phyloP scores from a whole-genome alignment of 2,113 vertebrate species.

The Bothrops jararaca region DNA sequence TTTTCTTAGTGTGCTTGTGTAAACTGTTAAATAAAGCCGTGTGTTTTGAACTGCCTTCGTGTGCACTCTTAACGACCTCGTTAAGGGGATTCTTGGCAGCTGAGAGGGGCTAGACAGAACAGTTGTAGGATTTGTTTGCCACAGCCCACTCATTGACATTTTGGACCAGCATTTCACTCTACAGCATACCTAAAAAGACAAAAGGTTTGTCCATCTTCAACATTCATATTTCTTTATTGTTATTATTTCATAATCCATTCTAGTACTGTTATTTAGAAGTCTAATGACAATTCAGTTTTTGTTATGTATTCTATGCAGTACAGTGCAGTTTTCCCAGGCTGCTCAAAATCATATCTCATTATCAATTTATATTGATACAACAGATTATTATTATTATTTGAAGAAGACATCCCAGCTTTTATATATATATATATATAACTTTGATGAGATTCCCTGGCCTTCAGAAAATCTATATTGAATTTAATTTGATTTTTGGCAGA shows the following conservation, averaged over 20 bases:
- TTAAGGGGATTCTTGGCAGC: no score
- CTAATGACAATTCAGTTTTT: not conserved
- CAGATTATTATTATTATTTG: not conserved
- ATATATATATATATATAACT: not conserved
- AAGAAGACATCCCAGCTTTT: no score
- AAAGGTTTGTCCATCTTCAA: not conserved
- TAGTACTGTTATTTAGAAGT: not conserved
- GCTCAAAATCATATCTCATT: not conserved
- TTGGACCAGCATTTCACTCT: not conserved
- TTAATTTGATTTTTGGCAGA: not conserved
- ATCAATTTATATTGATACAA: not conserved
- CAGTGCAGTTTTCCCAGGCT: not conserved
- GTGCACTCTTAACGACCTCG: no score
- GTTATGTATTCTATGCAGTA: not conserved
- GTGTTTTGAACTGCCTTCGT: no score
- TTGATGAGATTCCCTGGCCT: not conserved
- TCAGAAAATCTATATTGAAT: not conserved
- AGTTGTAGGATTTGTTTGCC: not conserved
- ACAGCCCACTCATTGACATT: not conserved
- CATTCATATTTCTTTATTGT: not conserved
- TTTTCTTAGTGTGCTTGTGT: no score
- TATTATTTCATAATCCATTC: not conserved
- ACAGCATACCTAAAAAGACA: not conserved
- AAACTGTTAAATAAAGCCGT: no score
- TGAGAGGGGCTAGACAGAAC: no score